Base-by-base conservation (phyloP, 1,140 invertebrate species). In the Nixonia krombeini region DNA sequence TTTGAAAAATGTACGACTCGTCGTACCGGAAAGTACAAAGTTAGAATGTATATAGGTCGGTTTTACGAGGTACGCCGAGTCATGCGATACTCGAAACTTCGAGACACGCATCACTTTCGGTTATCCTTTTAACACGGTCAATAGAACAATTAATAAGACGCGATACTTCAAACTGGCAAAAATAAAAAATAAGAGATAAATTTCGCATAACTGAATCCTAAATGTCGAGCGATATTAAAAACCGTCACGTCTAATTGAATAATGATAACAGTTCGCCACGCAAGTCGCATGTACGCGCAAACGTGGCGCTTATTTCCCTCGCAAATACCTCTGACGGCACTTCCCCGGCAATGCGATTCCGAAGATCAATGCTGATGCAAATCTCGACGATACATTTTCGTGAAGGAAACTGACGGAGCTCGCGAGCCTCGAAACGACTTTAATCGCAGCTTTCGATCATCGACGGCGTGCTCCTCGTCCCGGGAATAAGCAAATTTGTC, bases 401-500 rank as follows among this genome's bases (percentile, higher is more conserved):
- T 4, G 9, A 31, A 12, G 10, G 2, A 31, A 31, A 12, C 2
- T 4, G 8, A 31, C 10, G 2, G 7, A 9, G 25, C 25, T 26
- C 9, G 4, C 4, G 33, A 10, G 12, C 12, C n/a, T 6, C 13
- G 2, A 13, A 35, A 13, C 7, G 9, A 13, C 12, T 7, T 2
- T 35, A 35, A 4, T 31, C 29, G 29, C 9, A 2, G 3, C 3
- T n/a, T 2, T 31, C 4, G 29, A 35, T 35, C 33, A 35, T 35
- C 12, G 33, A 35, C 37, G 8, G 37, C 17, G 47, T 46, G 31
- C 63, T 62, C 8, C 2, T 62, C 47, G 40, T 62, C 65, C 57
- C 57, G 33, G 51, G 62, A 68, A 62, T 62, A 57, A 68, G 61
- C 53, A 57, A 61, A 68, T 68, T 33, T 52, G 41, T 68, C 65